Evolutionary conservation across 2,113 vertebrate genomes (phyloP).

Genomic region (Lynx canadensis): DNA sequence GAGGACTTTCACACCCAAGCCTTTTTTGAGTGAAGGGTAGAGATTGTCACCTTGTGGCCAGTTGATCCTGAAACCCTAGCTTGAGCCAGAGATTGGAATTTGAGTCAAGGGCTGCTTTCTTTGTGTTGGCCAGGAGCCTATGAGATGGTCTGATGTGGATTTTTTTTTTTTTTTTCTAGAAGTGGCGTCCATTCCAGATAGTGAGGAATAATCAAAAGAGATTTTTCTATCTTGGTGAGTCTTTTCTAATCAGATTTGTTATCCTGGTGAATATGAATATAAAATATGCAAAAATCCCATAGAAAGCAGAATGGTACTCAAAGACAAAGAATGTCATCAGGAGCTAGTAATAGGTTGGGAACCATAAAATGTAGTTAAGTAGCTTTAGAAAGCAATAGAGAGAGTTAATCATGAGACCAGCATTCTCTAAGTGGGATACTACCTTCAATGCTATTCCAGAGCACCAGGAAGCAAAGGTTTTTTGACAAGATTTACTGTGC

Average conservation of each 20-base stretch:
- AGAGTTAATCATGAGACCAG: neutral
- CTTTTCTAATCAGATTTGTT: neutral
- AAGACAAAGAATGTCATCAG: neutral
- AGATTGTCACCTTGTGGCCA: neutral
- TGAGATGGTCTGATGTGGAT: neutral
- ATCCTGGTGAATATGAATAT: neutral
- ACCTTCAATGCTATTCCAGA: neutral
- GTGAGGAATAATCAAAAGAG: neutral
- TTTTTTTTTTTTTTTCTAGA: constrained; percentile 33
- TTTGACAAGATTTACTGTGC: neutral
- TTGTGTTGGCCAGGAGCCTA: neutral
- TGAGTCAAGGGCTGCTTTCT: neutral
- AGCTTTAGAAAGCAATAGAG: neutral
- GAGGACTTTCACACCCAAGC: neutral
- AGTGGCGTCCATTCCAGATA: neutral
- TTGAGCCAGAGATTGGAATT: neutral
- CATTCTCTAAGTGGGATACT: neutral
- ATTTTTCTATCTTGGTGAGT: neutral
- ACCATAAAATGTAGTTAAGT: neutral
- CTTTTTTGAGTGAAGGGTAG: neutral
- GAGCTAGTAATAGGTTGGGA: neutral
- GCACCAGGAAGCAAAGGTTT: neutral
- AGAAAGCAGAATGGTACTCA: neutral
- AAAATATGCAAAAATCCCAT: neutral
- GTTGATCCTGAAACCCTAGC: neutral